Base-by-base conservation (phyloP, 2,113 vertebrate species). In the Catharus fuscescens region DNA sequence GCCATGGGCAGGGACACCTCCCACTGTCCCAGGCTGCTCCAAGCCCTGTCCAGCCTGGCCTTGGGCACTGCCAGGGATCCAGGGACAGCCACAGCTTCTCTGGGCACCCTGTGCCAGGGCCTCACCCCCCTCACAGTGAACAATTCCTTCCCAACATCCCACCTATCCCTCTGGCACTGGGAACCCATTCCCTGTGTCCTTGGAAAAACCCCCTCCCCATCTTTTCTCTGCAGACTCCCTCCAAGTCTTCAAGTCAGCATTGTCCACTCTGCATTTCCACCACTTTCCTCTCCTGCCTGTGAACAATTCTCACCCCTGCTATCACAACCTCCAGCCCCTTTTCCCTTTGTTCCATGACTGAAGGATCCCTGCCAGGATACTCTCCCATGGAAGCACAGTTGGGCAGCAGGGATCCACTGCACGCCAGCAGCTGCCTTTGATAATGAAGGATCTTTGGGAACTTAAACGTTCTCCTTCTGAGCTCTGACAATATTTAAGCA, bases 401-500 rank as follows among this genome's bases (percentile, higher is more conserved):
- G 89, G 56, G 61, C n/a, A 64, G 48, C 73, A 65, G 57, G 2
- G 40, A 85, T 87, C 83, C 57, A 23, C 72, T 16, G 48, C 48
- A 14, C 26, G 5, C 80, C 93, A 82, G 78, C 88, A 94, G 85
- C 96, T 90, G 95, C 92, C 90, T 93, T 92, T 76, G 71, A 92
- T 82, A 72, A 64, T 17, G 79, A 74, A 72, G 66, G 62, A 80
- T 72, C 90, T 82, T 64, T 28, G 78, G 71, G 81, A 80, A 31
- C 31, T 67, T 28, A 50, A 91, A 87, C 1, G 29, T 67, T 87
- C 92, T 89, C 64, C 34, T 93, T 86, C 72, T 62, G 60, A 93
- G 72, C 40, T 66, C 88, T 93, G 95, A 78, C 56, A 74, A 88
- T 80, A 73, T 91, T 90, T 92, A 94, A 93, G 93, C 93, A 95